Evolutionary conservation across 1,140 invertebrate genomes (phyloP).

Genomic region (Anoplolepis gracilipes): DNA sequence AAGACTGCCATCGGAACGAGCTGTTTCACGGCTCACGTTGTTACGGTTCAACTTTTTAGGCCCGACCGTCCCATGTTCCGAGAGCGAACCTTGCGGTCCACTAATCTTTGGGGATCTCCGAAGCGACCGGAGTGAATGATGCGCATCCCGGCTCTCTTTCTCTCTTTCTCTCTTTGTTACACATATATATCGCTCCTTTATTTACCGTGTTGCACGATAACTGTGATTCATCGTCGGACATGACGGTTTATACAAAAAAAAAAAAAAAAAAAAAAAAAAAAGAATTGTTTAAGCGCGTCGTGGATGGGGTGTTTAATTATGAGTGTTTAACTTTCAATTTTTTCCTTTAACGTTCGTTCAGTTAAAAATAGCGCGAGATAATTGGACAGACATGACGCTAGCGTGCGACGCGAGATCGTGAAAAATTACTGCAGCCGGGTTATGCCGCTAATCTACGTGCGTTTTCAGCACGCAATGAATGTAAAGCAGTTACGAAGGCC

Average conservation of each 20-base stretch:
- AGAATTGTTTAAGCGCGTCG: background rate
- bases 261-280: conserved; percentile 2
- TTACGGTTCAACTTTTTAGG: conserved; percentile 53
- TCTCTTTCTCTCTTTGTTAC: no score
- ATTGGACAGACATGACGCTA: conserved; percentile 24
- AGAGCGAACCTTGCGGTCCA: conserved; percentile 35
- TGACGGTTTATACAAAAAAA: background rate
- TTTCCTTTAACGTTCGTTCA: conserved; percentile 42
- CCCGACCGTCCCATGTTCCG: conserved; percentile 30
- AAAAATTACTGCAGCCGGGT: conserved; percentile 40
- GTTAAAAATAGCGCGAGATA: conserved; percentile 46
- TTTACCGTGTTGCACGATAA: conserved; percentile 18
- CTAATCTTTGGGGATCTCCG: conserved; percentile 47
- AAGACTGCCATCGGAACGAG: conserved; percentile 66
- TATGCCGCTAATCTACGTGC: conserved; percentile 28
- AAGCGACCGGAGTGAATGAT: conserved; percentile 19
- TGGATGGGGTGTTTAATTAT: conserved; percentile 39
- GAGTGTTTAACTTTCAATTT: conserved; percentile 49
- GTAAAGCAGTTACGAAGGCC: conserved; percentile 42
- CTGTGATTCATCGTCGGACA: conserved; percentile 26
- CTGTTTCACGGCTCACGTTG: conserved; percentile 54
- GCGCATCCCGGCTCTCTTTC: background rate
- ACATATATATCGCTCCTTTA: conserved; percentile 28
- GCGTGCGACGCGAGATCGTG: conserved; percentile 37
- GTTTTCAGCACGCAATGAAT: conserved; percentile 44